Base-by-base conservation (phyloP, 2,797 vertebrate species). In the Leptoclinus maculatus region DNA sequence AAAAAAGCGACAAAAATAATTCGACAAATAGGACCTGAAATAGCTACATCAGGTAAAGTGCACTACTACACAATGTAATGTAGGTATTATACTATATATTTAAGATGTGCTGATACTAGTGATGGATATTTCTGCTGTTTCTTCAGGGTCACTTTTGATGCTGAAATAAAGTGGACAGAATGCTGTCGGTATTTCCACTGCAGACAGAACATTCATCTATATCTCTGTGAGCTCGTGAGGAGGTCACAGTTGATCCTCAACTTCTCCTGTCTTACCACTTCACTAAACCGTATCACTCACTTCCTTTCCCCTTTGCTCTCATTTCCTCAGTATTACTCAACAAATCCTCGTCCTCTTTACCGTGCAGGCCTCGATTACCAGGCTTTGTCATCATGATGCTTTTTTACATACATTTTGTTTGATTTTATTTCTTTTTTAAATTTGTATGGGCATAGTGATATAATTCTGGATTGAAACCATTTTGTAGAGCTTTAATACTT, bases 161-260 rank as follows among this genome's bases (percentile, higher is more conserved):
- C 23, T 67, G 2, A 13, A 38, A 34, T 25, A 34, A 66, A 60
- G 53, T 19, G 13, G 39, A 29, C 34, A 66, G 21, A 81, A 36
- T 9, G 2, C 25, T 53, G 39, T 2, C 32, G 13, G 0, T 54
- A 19, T 68, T 65, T 74, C 51, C n/a, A 43, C 66, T 56, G 39
- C 73, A 74, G 38, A 47, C 21, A 53, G n/a, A 41, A 21, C 54
- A 73, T 12, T 56, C 29, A 34, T 65, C 21, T 53, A 43, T 74
- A 59, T 76, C 34, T 73, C 49, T 41, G 36, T 57, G 71, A 58
- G 80, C 60, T 78, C 51, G 78, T 57, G 69, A 85, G 71, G 23
- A 66, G 53, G 1, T 74, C 39, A 77, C 66, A 66, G 76, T 76
- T 85, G 79, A 59, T 82, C 58, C 71, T 70, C 17, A 43, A 7